Base-by-base conservation (phyloP, 1,140 invertebrate genomes). In the Venustaconcha ellipsiformis region DNA sequence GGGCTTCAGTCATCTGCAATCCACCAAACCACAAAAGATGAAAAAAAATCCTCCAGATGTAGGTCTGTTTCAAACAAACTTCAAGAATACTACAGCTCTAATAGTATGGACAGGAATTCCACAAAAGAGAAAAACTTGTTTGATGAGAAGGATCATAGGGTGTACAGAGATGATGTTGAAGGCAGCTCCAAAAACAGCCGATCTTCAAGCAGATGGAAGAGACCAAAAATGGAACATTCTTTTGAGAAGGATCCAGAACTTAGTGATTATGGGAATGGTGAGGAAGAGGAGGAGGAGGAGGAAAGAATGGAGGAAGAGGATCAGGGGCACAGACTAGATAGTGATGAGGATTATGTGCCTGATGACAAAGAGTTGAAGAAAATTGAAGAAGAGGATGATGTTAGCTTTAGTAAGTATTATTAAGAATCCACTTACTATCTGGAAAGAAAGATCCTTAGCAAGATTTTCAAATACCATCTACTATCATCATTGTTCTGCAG, bases 111-210 rank as follows among this genome's bases (percentile, higher is more conserved):
- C 59, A 66, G 30, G 30, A 56, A 71, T 48, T 37, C 17, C 14
- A 26, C 58, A 48, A 67, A 26, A 63, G 59, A 74, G 74, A 71
- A 64, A 64, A 83, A 85, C 69, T 68, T 74, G 20, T 81, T 83
- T 76, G 79, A 84, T 74, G 79, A 81, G 63, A 79, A 78, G 76
- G 84, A 86, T 57, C 67, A 78, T 59, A 80, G 74, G 48, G 59
- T 65, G 65, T 80, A 76, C 58, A 77, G 80, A 23, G 72, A 79
- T 57, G 79, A 83, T 70, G 72, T 69, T 58, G 78, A 80, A 37
- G 71, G 74, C 20, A 56, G 63, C 56, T 26, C 20, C 58, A 73
- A 72, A 62, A 72, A 62, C 18, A 66, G 74, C 69, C 57, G 57
- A 18, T 67, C 62, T 48, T 26, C 68, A 55, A 72, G 63, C 64